Base-by-base conservation (phyloP, 2,888 invertebrate genomes). In the Pammene aurita region DNA sequence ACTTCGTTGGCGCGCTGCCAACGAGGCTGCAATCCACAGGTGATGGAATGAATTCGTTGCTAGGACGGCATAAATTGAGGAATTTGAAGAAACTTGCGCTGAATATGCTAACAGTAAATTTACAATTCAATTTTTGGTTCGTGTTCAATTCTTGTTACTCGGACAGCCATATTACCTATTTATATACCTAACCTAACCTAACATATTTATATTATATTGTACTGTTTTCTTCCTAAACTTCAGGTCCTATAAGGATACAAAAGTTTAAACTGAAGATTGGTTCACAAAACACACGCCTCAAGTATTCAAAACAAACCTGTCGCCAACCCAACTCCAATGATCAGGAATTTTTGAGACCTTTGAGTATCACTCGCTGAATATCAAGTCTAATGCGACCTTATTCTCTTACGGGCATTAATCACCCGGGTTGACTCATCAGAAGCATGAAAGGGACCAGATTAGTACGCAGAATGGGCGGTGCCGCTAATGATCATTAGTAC, bases 1-100 rank as follows among this genome's bases (percentile, higher is more conserved):
- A 67, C 62, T 67, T 64, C 46, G 76, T 78, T 77, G 69, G 42
- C 68, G 42, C 66, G 72, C 76, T 76, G 79, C 72, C 72, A 70
- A 70, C 70, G 26, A 26, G 4, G 71, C 71, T 71, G 72, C 69
- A 72, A 74, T 77, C 79, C 63, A 79, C 79, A 80, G 79, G 79
- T 80, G 78, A 78, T 70, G 67, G 54, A 46, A 56, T 56, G 38
- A 60, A 60, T 58, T 69, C 13, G 54, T 54, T 65, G 44, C 54
- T 54, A 9, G 11, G 42, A 16, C 26, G 56, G 46, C 64, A 65
- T 65, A 56, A 65, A 64, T 55, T 50, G 52, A 62, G 46, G 34
- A 65, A 56, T 48, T 56, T 56, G 18, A 55, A 55, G 55, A 64
- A 56, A 54, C 56, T 56, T 48, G 16, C 35, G 16, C 56, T 26